A percentile compares a stretch with the other conserved stretches of the same genome.
Conservation (phyloP, 2,797 vertebrate genomes). For the Staurois parvus region DNA sequence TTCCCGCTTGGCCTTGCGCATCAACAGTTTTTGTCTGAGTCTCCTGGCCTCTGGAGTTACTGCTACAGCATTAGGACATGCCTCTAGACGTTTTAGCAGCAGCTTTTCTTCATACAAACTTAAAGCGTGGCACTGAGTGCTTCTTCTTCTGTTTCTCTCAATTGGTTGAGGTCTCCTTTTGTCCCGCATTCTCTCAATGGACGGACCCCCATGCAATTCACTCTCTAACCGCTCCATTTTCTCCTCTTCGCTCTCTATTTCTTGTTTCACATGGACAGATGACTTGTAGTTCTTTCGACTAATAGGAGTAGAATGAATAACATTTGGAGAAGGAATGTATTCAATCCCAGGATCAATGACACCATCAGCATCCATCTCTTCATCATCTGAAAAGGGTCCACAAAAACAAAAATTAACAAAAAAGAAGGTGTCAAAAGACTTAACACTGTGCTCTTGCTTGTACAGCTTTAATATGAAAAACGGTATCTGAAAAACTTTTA, state of each 20-base stretch:
- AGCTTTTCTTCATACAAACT: slow-evolving; percentile 91
- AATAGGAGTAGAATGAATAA: slow-evolving; percentile 69
- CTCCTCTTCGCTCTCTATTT: slow-evolving; percentile 91
- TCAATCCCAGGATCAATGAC: slow-evolving; percentile 96
- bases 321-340: slow-evolving; percentile 83
- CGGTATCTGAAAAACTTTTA: no score
- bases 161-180: slow-evolving; percentile 75
- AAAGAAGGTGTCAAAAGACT: no score
- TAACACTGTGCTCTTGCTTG: no score
- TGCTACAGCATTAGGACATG: slow-evolving; percentile 86
- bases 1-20: slow-evolving; percentile 90
- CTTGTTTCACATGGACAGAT: slow-evolving; percentile 87
- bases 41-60: slow-evolving; percentile 88
- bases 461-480: no score
- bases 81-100: slow-evolving; percentile 87
- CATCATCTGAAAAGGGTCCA: slow-evolving; percentile 84
- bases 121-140: slow-evolving; percentile 74
- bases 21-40: slow-evolving; percentile 87
- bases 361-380: slow-evolving; percentile 90
- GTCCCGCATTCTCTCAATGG: slow-evolving; percentile 71
- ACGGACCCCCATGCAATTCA: slow-evolving; percentile 67
- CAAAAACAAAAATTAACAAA: no score
- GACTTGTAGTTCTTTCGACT: slow-evolving; percentile 85
- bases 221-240: slow-evolving; percentile 76
- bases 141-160: slow-evolving; percentile 72